These are phyloP conservation scores for Sebastes elongatus DNA, from an alignment of 2,797 vertebrate species.

Conservation along the genomic window DNA sequence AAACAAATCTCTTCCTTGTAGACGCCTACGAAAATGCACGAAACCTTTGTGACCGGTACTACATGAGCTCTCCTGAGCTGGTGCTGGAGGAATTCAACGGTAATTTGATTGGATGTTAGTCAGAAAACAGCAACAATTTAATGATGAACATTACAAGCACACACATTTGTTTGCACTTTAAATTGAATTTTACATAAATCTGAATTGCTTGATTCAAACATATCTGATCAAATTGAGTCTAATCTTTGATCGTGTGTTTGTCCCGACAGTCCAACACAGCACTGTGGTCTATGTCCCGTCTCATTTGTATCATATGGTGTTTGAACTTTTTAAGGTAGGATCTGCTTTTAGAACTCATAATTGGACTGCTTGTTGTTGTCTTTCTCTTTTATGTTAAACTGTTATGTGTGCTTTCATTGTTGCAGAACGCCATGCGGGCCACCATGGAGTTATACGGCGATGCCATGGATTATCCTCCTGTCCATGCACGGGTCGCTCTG, in stretches of 20 bases:
- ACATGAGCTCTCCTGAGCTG: slow-evolving; percentile 95
- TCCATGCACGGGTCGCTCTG: slow-evolving; percentile 88
- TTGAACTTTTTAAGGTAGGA: slow-evolving; percentile 97
- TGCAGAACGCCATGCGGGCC: slow-evolving; percentile 97
- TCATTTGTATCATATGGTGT: slow-evolving; percentile 98
- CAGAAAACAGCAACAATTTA: not conserved
- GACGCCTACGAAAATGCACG: slow-evolving; percentile 97
- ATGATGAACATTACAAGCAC: not conserved
- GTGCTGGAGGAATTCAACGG: slow-evolving; percentile 91
- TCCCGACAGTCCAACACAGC: slow-evolving; percentile 85
- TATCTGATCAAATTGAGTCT: not conserved
- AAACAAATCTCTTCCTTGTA: slow-evolving; percentile 61
- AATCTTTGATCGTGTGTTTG: slow-evolving; percentile 11
- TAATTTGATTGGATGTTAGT: slow-evolving; percentile 64
- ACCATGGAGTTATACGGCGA: slow-evolving; percentile 94
- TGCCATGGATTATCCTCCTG: slow-evolving; percentile 86
- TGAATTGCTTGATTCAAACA: not conserved
- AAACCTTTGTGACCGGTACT: slow-evolving; percentile 95
- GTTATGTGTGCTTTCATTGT: not conserved
- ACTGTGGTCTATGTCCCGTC: slow-evolving; percentile 96
- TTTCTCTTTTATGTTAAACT: not conserved
- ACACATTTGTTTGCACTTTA: not conserved
- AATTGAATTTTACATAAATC: not conserved
- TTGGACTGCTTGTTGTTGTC: too few relatives aligned
- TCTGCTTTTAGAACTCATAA: not conserved